Percentiles rank a stretch among this genome's conserved stretches.
These are phyloP conservation scores for Galbula dea DNA, from an alignment of 2,113 vertebrate species.

Conservation along the genomic window DNA sequence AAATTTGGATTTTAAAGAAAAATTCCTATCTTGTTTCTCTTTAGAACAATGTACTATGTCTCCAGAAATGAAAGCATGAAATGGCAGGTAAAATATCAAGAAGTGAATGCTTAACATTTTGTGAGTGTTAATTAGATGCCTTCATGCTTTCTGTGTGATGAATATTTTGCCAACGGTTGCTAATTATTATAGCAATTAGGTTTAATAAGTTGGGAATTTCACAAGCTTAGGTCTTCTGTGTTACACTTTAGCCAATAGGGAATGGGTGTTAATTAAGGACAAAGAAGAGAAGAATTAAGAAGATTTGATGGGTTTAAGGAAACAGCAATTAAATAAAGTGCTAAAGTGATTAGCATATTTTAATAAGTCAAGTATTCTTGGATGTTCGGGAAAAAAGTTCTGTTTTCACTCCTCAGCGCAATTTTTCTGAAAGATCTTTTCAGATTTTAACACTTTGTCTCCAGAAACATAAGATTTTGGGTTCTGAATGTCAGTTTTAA, in stretches of 20 bases:
- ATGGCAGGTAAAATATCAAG: conserved; percentile 8
- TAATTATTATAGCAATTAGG: conserved; percentile 62
- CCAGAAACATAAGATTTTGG: background rate
- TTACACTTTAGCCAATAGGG: conserved; percentile 26
- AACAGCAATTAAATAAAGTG: conserved; percentile 59
- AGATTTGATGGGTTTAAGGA: conserved; percentile 61
- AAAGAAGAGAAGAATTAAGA: conserved; percentile 53
- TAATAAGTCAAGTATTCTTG: conserved; percentile 42
- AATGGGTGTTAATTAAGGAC: conserved; percentile 60
- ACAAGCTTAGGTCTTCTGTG: conserved; percentile 25
- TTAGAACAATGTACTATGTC: background rate
- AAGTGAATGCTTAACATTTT: conserved; percentile 10
- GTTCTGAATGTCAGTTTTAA: background rate
- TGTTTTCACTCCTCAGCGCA: background rate
- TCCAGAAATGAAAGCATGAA: background rate
- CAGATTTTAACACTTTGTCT: conserved; percentile 4
- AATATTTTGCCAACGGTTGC: conserved; percentile 36
- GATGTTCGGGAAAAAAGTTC: conserved; percentile 2
- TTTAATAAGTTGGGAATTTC: conserved; percentile 52
- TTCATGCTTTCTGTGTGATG: conserved; percentile 11
- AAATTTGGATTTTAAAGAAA: background rate
- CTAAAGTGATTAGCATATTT: conserved; percentile 52
- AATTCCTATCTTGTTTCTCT: background rate
- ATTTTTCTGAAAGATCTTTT: background rate
- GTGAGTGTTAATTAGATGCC: conserved; percentile 31